Percentiles rank a stretch among this genome's conserved stretches.
Conservation (phyloP, 2,888 invertebrate species). For the Orthosia gracilis region DNA sequence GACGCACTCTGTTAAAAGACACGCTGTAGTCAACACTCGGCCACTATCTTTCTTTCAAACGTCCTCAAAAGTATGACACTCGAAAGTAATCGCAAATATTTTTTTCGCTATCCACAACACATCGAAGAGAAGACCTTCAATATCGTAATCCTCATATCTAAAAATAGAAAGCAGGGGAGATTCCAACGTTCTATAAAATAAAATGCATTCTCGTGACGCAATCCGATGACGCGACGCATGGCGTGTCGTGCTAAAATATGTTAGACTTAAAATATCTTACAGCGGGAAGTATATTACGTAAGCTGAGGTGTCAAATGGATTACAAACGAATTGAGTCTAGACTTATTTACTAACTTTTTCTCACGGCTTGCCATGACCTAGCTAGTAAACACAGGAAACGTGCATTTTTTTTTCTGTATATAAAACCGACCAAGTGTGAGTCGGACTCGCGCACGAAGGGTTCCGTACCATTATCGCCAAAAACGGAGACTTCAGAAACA, state of each 20-base stretch:
- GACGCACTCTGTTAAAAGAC: not conserved
- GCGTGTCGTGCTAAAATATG: conserved; percentile 73
- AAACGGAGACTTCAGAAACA: too few species aligned
- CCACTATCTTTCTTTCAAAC: not conserved
- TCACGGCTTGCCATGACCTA: not conserved
- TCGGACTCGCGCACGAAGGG: too few species aligned
- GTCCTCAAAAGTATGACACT: not conserved
- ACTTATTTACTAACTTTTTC: not conserved
- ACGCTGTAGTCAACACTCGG: not conserved
- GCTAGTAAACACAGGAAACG: not conserved
- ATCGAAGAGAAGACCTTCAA: conserved; percentile 26
- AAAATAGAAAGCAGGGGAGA: conserved; percentile 47
- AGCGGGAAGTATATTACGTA: conserved; percentile 66
- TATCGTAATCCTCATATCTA: conserved; percentile 45
- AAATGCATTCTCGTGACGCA: conserved; percentile 67
- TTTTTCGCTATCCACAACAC: conserved; percentile 22
- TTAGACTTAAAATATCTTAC: conserved; percentile 41
- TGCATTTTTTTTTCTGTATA: too few species aligned
- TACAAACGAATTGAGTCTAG: conserved; percentile 45
- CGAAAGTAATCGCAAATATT: not conserved
- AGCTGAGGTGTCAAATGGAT: conserved; percentile 58
- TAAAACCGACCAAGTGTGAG: too few species aligned
- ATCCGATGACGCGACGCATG: conserved; percentile 61
- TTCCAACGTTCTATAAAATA: conserved; percentile 50
- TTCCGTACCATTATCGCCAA: too few species aligned